phyloP scores from a whole-genome alignment of 2,888 invertebrate species.

The Thymelicus lineola region DNA sequence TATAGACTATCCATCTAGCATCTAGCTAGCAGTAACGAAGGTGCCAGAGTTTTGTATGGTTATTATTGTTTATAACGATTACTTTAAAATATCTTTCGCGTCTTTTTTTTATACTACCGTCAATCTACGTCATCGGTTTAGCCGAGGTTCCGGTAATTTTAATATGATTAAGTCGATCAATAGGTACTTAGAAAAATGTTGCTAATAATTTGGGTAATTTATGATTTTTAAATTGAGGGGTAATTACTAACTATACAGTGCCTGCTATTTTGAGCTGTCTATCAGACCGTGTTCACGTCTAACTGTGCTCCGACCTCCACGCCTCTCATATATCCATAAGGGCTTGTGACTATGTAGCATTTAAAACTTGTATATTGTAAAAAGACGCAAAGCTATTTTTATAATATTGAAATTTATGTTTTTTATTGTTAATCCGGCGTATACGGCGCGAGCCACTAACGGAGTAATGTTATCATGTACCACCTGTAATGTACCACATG shows the following conservation, averaged over 20 bases:
- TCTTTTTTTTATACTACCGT: conserved; percentile 13
- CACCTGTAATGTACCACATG: conserved; percentile 63
- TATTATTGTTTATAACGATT: conserved; percentile 19
- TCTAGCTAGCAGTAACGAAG: conserved; percentile 17
- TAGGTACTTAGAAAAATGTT: too few species aligned
- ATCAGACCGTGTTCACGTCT: conserved; percentile 4
- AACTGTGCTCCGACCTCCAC: neutral
- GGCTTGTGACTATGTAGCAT: conserved; percentile 40
- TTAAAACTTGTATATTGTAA: conserved; percentile 51
- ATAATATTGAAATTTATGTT: conserved; percentile 65
- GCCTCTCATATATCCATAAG: conserved; percentile 25
- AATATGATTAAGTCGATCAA: neutral
- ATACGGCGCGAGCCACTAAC: conserved; percentile 54
- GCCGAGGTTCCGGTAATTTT: neutral
- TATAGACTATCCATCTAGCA: conserved; percentile 8
- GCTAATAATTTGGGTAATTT: neutral
- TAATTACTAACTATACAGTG: neutral
- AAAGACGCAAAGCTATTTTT: conserved; percentile 73
- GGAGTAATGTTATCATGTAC: conserved; percentile 52
- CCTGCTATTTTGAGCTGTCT: neutral
- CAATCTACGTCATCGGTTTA: neutral
- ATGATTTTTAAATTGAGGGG: neutral
- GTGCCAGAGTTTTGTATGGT: conserved; percentile 19
- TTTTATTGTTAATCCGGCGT: conserved; percentile 59
- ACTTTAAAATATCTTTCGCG: conserved; percentile 25